Conservation (phyloP, 1,140 invertebrate genomes). For the Diabrotica undecimpunctata region DNA sequence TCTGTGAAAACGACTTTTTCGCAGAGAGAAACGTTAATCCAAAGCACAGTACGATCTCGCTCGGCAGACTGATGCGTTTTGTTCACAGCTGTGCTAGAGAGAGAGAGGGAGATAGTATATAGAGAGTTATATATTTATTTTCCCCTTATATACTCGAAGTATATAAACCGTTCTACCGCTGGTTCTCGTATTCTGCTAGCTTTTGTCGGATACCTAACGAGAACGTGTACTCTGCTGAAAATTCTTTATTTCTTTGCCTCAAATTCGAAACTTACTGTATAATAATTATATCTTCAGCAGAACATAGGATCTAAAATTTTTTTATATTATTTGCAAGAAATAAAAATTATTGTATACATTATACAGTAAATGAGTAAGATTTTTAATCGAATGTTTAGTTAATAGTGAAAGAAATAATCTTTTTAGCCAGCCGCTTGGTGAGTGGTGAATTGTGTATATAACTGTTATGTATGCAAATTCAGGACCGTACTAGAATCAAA, state of each 20-base stretch:
- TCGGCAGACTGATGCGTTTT: slow-evolving; percentile 44
- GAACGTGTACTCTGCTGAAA: slow-evolving; percentile 38
- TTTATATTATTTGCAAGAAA: too few relatives aligned
- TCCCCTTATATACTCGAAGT: slow-evolving; percentile 38
- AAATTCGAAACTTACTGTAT: neutral
- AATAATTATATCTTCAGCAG: too few relatives aligned
- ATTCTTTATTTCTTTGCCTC: slow-evolving; percentile 12
- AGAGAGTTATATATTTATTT: slow-evolving; percentile 43
- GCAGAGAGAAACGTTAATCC: slow-evolving; percentile 25
- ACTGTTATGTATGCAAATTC: too few relatives aligned
- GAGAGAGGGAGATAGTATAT: slow-evolving; percentile 29
- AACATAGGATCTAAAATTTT: too few relatives aligned
- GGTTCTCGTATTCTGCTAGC: slow-evolving; percentile 37
- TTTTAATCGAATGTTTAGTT: too few relatives aligned
- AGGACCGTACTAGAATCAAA: too few relatives aligned
- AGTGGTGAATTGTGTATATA: too few relatives aligned
- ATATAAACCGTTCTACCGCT: slow-evolving; percentile 40
- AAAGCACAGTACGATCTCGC: slow-evolving; percentile 41
- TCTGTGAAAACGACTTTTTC: slow-evolving; percentile 29
- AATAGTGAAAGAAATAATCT: too few relatives aligned
- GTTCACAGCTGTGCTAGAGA: slow-evolving; percentile 41
- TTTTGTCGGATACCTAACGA: slow-evolving; percentile 41
- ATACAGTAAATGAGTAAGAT: too few relatives aligned
- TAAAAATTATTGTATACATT: too few relatives aligned
- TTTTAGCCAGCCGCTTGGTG: too few relatives aligned